These are phyloP conservation scores for Marmota flaviventris DNA, from an alignment of 2,113 vertebrate species.

Conservation along the genomic window DNA sequence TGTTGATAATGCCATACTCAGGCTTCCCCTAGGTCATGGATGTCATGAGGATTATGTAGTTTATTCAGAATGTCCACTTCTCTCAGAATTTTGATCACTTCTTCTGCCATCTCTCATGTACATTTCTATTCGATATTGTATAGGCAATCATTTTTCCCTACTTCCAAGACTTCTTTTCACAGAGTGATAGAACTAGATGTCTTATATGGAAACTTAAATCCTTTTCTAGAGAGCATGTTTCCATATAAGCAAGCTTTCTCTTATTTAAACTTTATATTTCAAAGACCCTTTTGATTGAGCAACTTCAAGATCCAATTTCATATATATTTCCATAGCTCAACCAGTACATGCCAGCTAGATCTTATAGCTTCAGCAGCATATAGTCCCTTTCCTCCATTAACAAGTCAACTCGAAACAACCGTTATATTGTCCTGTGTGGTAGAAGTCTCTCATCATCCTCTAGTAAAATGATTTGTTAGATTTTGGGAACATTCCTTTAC, in stretches of 20 bases:
- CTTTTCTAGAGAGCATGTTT: not conserved
- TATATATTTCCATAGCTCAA: not conserved
- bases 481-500: not conserved
- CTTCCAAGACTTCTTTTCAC: not conserved
- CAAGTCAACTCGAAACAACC: not conserved
- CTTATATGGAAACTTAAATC: not conserved
- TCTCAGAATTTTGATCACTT: not conserved
- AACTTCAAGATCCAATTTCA: not conserved
- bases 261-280: not conserved
- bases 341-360: not conserved
- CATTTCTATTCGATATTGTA: not conserved
- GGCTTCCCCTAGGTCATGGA: not conserved
- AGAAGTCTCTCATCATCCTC: not conserved
- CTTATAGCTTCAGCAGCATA: not conserved
- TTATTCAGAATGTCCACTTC: not conserved
- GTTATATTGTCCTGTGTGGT: not conserved
- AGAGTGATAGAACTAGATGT: not conserved
- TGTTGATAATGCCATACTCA: not conserved
- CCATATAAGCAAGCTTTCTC: not conserved
- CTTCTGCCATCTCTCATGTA: not conserved
- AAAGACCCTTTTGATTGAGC: not conserved
- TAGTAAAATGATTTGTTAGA: not conserved
- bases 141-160: not conserved
- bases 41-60: not conserved
- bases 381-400: not conserved